Evolutionary conservation across 2,113 vertebrate species (phyloP).

Genomic region (Columba livia): DNA sequence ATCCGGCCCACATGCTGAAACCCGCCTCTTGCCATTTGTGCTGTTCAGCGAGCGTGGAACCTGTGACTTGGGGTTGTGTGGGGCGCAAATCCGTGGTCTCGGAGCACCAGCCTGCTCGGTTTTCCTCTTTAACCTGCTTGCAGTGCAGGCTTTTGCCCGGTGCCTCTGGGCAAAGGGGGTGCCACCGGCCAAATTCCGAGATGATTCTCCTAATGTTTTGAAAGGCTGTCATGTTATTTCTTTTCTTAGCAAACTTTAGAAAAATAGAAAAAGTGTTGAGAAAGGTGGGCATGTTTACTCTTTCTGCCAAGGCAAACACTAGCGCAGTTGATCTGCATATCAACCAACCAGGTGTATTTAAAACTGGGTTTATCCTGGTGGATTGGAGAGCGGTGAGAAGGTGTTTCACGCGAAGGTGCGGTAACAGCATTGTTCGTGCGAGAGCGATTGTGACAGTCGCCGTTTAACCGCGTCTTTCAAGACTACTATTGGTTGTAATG

Average conservation of each 20-base stretch:
- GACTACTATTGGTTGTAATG: conserved; percentile 58
- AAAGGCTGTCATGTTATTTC: neutral
- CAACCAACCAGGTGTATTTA: conserved; percentile 37
- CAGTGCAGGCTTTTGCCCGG: neutral
- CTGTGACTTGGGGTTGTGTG: neutral
- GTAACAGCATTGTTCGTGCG: neutral
- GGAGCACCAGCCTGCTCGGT: no score
- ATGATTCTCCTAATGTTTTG: neutral
- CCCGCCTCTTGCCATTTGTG: neutral
- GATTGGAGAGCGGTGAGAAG: neutral
- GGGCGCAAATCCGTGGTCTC: no score
- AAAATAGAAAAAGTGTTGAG: conserved; percentile 11
- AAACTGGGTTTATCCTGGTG: conserved; percentile 2
- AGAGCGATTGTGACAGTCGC: conserved; percentile 60
- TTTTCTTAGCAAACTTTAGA: neutral
- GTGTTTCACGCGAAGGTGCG: conserved; percentile 37
- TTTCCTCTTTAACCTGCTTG: neutral
- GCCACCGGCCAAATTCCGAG: neutral
- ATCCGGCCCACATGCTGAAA: neutral
- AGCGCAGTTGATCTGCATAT: conserved; percentile 26
- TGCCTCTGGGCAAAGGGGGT: neutral
- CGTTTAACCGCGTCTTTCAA: conserved; percentile 56
- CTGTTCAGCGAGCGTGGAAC: fast-evolving
- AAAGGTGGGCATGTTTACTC: conserved; percentile 33
- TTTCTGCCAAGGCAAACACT: conserved; percentile 51